phyloP scores from a whole-genome alignment of 2,113 vertebrate genomes.

The Pimephales promelas region DNA sequence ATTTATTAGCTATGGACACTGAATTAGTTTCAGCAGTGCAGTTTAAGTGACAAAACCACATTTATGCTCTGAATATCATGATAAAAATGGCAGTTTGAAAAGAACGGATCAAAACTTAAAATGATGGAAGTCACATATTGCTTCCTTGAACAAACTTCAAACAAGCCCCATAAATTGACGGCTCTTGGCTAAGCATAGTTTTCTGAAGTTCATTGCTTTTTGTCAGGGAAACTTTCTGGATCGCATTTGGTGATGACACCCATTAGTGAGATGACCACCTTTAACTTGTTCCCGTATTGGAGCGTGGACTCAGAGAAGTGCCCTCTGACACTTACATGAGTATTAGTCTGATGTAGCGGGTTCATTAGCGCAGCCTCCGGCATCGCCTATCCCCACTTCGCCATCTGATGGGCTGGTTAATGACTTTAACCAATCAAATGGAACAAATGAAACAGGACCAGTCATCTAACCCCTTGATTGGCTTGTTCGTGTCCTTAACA shows the following conservation, averaged over 20 bases:
- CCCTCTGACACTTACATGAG: constrained; percentile 37
- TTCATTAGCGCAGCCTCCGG: constrained; percentile 41
- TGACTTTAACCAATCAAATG: constrained; percentile 45
- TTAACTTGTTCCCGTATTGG: constrained; percentile 32
- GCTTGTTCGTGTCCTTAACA: constrained; percentile 29
- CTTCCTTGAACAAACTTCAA: background rate
- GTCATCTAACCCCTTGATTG: constrained; percentile 39
- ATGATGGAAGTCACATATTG: background rate
- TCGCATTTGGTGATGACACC: constrained; percentile 29
- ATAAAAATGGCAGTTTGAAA: background rate
- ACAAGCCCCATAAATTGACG: background rate
- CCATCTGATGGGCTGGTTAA: constrained; percentile 33
- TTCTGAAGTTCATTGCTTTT: background rate
- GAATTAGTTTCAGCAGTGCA: background rate
- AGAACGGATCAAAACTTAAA: background rate
- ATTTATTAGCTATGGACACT: no score
- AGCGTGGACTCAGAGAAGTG: constrained; percentile 15
- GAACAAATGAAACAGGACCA: constrained; percentile 22
- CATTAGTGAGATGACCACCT: constrained; percentile 37
- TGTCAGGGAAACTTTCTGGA: constrained; percentile 30
- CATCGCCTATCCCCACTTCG: constrained; percentile 28
- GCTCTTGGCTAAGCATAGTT: background rate
- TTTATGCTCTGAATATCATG: background rate
- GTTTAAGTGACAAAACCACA: background rate
- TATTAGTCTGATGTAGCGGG: constrained; percentile 29